phyloP scores from a whole-genome alignment of 2,797 vertebrate genomes.

The Catostomus latipinnis region DNA sequence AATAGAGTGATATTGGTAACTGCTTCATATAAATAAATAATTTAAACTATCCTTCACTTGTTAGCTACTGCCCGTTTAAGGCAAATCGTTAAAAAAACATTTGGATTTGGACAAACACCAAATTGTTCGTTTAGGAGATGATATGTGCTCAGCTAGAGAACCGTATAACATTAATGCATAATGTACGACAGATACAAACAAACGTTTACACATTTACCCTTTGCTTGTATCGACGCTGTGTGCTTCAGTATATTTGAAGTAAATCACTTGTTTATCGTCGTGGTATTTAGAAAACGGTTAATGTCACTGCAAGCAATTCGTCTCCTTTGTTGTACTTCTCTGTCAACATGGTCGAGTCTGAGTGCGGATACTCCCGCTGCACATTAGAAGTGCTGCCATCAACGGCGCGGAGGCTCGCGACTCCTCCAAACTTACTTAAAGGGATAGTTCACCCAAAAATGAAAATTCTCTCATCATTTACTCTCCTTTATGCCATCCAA shows the following conservation, averaged over 20 bases:
- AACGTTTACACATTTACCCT: slow-evolving; percentile 63
- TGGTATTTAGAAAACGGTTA: neutral
- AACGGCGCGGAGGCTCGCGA: slow-evolving; percentile 27
- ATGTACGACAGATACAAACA: neutral
- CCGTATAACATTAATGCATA: neutral
- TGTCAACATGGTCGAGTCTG: slow-evolving; percentile 78
- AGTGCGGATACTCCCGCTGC: slow-evolving; percentile 46
- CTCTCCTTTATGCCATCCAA: no score
- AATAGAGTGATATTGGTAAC: neutral
- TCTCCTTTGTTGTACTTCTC: slow-evolving; percentile 75
- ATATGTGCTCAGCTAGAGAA: slow-evolving; percentile 8
- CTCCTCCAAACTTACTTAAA: neutral
- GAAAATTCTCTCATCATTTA: no score
- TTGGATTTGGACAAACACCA: neutral
- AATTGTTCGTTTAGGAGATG: neutral
- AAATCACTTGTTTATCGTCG: slow-evolving; percentile 25
- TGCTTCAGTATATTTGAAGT: slow-evolving; percentile 36
- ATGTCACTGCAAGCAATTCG: slow-evolving; percentile 67
- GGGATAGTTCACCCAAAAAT: no score
- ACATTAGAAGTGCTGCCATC: slow-evolving; percentile 57
- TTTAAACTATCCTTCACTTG: neutral
- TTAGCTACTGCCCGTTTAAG: neutral
- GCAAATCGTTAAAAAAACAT: no score
- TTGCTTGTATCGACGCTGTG: slow-evolving; percentile 51
- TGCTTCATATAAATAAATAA: neutral